phyloP scores from a whole-genome alignment of 1,140 invertebrate species.

The Drosophila lini region DNA sequence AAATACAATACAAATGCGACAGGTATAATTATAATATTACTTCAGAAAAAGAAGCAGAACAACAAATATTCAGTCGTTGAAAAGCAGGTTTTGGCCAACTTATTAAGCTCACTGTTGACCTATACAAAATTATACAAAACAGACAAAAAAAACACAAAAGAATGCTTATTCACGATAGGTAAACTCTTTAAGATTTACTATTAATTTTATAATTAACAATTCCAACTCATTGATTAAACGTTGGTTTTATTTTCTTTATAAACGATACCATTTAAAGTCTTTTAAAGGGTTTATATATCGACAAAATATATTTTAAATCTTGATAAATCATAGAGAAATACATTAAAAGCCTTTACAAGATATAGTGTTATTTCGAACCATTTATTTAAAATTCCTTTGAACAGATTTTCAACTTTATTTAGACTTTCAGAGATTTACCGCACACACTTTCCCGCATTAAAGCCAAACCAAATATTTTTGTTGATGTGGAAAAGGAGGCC shows the following conservation, averaged over 20 bases:
- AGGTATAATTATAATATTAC: slow-evolving; percentile 9
- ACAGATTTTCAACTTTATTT: background rate
- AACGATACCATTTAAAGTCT: background rate
- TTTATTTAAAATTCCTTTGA: background rate
- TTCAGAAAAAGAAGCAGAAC: background rate
- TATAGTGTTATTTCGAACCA: background rate
- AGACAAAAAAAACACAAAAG: background rate
- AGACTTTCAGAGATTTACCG: background rate
- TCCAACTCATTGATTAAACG: slow-evolving; percentile 1
- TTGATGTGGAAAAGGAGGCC: background rate
- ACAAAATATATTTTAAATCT: background rate
- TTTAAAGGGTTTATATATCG: background rate
- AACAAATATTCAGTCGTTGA: background rate
- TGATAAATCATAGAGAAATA: background rate
- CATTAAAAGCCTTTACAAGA: background rate
- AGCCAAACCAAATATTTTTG: slow-evolving; percentile 31
- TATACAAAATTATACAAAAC: slow-evolving; percentile 3
- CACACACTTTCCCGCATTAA: slow-evolving; percentile 3
- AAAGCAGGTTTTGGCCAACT: slow-evolving; percentile 12
- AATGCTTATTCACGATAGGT: too few relatives aligned
- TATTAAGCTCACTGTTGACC: slow-evolving; percentile 1
- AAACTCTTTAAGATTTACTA: background rate
- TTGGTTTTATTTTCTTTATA: background rate
- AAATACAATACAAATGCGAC: background rate
- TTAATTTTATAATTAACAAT: background rate